phyloP scores from a whole-genome alignment of 2,113 vertebrate genomes.

The Tetrao urogallus region DNA sequence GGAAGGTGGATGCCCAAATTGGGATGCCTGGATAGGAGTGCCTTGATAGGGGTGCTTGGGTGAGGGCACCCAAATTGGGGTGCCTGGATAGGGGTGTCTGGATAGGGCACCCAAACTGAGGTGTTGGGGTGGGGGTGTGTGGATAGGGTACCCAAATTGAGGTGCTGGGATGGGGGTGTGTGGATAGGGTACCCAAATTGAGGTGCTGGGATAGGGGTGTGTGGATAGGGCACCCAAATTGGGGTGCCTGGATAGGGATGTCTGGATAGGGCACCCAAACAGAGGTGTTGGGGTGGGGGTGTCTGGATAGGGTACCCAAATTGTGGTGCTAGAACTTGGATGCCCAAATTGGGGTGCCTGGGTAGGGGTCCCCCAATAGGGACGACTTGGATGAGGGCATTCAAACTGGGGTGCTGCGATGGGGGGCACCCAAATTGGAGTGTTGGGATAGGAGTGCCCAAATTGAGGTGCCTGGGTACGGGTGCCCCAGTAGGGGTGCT shows the following conservation, averaged over 20 bases:
- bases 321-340: too few species aligned
- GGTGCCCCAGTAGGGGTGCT: not conserved
- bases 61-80: not conserved
- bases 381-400: not conserved
- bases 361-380: not conserved
- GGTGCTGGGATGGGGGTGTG: not conserved
- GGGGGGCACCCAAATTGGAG: too few species aligned
- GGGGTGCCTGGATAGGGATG: rapidly evolving
- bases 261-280: not conserved
- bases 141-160: not conserved
- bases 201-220: too few species aligned
- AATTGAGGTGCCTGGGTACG: too few species aligned
- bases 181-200: rapidly evolving
- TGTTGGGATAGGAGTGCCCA: too few species aligned
- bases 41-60: not conserved
- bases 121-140: too few species aligned
- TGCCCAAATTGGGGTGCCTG: not conserved
- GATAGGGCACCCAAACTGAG: too few species aligned
- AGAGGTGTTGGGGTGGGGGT: not conserved
- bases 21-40: not conserved
- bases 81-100: too few species aligned
- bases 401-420: too few species aligned
- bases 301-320: not conserved
- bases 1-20: too few species aligned
- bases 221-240: not conserved